Evolutionary conservation across 1,140 invertebrate species (phyloP).

Genomic region (Lepidostoma basale): DNA sequence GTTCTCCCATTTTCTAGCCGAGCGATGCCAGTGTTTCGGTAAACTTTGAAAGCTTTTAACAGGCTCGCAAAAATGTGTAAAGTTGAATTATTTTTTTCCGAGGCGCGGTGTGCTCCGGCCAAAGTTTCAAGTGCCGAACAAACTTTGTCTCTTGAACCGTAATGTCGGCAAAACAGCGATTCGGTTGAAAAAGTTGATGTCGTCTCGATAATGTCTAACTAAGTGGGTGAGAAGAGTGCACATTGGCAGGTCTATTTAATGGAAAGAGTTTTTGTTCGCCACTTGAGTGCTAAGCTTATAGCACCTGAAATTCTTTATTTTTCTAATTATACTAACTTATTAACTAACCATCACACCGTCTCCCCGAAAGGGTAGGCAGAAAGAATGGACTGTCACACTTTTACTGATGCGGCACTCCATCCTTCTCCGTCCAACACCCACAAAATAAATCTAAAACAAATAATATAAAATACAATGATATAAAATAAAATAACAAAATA

Average conservation of each 20-base stretch:
- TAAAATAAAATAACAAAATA: no score
- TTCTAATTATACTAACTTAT: no score
- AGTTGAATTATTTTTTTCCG: not conserved
- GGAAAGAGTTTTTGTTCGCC: no score
- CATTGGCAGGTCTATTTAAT: not conserved
- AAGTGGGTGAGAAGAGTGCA: not conserved
- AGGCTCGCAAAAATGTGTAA: not conserved
- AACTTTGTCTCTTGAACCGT: not conserved
- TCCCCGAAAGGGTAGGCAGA: no score
- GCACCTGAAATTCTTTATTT: not conserved
- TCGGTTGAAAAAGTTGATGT: not conserved
- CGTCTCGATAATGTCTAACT: not conserved
- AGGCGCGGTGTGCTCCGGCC: not conserved
- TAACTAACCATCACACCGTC: no score
- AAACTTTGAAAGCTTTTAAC: not conserved
- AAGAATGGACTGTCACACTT: no score
- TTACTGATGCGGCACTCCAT: no score
- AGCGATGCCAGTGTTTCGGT: not conserved
- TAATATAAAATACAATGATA: no score
- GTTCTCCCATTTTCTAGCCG: not conserved
- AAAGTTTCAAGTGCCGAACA: not conserved
- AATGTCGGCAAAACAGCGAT: not conserved
- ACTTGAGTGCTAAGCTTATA: no score
- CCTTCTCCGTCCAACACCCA: no score
- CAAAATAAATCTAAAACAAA: no score